A percentile compares a stretch with the other conserved stretches of the same genome.
phyloP scores from a whole-genome alignment of 2,888 invertebrate genomes.

The Rugalucina vietnamica region DNA sequence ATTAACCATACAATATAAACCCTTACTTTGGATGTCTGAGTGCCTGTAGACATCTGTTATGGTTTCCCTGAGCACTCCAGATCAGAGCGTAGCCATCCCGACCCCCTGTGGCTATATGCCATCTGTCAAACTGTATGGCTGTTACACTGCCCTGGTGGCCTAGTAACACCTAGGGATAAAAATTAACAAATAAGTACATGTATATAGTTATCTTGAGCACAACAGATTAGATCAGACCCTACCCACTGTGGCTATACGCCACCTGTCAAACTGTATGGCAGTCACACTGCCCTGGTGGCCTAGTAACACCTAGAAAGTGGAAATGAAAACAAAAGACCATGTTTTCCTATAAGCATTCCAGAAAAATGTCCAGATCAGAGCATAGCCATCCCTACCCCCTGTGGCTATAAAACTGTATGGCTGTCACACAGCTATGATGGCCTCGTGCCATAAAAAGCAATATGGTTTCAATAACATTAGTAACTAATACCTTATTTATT shows the following conservation, averaged over 20 bases:
- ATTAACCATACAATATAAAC: no score
- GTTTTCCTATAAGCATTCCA: no score
- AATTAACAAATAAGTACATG: no score
- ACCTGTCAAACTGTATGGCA: slow-evolving; percentile 82
- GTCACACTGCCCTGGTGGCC: slow-evolving; percentile 82
- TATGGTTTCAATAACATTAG: no score
- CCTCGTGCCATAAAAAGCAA: no score
- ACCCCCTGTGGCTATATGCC: slow-evolving; percentile 83
- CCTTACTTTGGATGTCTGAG: slow-evolving; percentile 83
- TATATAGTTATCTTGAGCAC: slow-evolving; percentile 81
- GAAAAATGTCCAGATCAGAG: slow-evolving; percentile 83
- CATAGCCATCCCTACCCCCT: slow-evolving; percentile 82
- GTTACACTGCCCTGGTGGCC: slow-evolving; percentile 82
- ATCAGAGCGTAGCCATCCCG: slow-evolving; percentile 82
- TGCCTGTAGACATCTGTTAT: slow-evolving; percentile 81
- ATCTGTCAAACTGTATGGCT: slow-evolving; percentile 82
- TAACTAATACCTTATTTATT: no score
- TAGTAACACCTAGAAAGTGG: slow-evolving; percentile 76
- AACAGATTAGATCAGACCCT: slow-evolving; percentile 83
- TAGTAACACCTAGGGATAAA: slow-evolving; percentile 76
- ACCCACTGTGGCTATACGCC: slow-evolving; percentile 83
- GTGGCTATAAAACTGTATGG: slow-evolving; percentile 83
- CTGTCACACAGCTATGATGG: slow-evolving; percentile 80
- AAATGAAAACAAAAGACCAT: no score
- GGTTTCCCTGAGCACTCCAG: slow-evolving; percentile 82